Percentiles rank a stretch among this genome's conserved stretches.
These are phyloP conservation scores for Stegophylla sp. DNA, from an alignment of 2,888 invertebrate genomes.

Conservation along the genomic window DNA sequence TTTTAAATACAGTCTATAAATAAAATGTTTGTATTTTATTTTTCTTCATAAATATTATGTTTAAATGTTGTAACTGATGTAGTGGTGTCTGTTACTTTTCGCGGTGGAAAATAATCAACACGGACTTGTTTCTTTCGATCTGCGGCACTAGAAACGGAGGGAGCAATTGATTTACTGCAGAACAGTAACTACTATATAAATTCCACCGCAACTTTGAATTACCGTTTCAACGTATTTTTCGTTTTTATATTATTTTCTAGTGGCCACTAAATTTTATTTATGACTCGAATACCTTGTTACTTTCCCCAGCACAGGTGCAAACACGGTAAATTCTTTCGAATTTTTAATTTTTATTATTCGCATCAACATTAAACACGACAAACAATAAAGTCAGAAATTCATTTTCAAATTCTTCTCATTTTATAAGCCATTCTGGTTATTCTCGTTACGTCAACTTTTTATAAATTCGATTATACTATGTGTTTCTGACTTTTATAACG, in stretches of 20 bases:
- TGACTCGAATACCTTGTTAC: neutral
- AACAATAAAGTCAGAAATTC: too few relatives aligned
- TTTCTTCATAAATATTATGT: neutral
- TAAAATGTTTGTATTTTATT: neutral
- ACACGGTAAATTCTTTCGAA: neutral
- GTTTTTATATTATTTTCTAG: slow-evolving; percentile 15
- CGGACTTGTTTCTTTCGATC: slow-evolving; percentile 18
- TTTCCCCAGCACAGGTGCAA: neutral
- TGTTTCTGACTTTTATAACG: too few relatives aligned
- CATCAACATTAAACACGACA: too few relatives aligned
- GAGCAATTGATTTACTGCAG: slow-evolving; percentile 21
- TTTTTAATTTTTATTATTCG: neutral
- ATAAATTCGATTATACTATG: too few relatives aligned
- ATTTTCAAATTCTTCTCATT: too few relatives aligned
- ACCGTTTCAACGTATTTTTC: slow-evolving; percentile 8
- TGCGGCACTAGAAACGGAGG: neutral
- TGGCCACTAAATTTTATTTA: slow-evolving; percentile 5
- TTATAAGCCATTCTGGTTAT: too few relatives aligned
- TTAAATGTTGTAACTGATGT: neutral
- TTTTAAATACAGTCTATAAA: too few relatives aligned
- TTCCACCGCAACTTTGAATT: neutral
- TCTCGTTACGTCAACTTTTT: too few relatives aligned
- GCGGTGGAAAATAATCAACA: slow-evolving; percentile 29
- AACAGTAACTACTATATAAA: slow-evolving; percentile 3
- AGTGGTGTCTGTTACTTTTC: slow-evolving; percentile 1